Conservation (phyloP, 2,888 invertebrate genomes). For the Plemyria rubiginata region DNA sequence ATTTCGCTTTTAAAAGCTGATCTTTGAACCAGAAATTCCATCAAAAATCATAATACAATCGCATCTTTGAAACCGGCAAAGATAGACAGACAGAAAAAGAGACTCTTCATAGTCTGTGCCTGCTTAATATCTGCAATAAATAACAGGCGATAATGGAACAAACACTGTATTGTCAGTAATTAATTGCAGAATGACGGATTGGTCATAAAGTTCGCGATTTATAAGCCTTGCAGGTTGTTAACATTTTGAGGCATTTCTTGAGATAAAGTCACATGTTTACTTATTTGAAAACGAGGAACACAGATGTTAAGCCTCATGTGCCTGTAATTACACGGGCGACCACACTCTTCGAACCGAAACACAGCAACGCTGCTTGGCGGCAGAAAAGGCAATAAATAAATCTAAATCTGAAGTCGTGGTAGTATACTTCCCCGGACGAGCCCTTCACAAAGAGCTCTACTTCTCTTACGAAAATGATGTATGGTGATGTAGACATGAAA, state of each 20-base stretch:
- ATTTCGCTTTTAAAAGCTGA: not conserved
- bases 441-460: too few relatives aligned
- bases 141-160: conserved; percentile 48
- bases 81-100: conserved; percentile 21
- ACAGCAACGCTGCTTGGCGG: too few relatives aligned
- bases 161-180: conserved; percentile 52
- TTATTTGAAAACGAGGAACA: not conserved
- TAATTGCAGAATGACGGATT: conserved; percentile 57
- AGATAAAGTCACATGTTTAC: conserved; percentile 21
- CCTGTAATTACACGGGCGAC: too few relatives aligned
- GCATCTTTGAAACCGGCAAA: conserved; percentile 21
- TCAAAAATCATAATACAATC: conserved; percentile 24
- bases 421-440: too few relatives aligned
- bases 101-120: conserved; percentile 44
- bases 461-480: too few relatives aligned
- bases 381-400: too few relatives aligned
- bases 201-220: conserved; percentile 41
- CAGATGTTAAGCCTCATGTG: too few relatives aligned
- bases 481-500: too few relatives aligned
- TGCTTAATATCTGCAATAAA: conserved; percentile 44
- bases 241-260: conserved; percentile 34
- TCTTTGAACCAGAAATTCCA: conserved; percentile 3
- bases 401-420: too few relatives aligned
- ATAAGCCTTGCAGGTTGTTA: conserved; percentile 37
- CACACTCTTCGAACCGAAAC: too few relatives aligned